A percentile compares a stretch with the other conserved stretches of the same genome.
These are phyloP conservation scores for Proisotoma minuta DNA, from an alignment of 2,888 invertebrate species.

Conservation along the genomic window DNA sequence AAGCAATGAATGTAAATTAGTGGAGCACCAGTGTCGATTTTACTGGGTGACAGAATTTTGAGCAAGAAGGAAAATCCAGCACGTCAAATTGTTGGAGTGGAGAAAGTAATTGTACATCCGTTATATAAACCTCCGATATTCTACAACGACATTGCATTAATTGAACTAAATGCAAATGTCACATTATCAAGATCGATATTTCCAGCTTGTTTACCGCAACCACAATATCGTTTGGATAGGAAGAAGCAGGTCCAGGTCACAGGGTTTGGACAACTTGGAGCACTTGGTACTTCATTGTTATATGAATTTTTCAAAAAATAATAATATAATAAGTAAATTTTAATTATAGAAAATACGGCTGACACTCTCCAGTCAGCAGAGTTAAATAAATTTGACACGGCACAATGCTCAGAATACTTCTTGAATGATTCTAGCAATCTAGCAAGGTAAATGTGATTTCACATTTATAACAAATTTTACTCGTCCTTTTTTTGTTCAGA, in stretches of 20 bases:
- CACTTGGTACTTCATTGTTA: slow-evolving; percentile 16
- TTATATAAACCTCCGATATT: slow-evolving; percentile 32
- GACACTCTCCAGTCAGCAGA: slow-evolving; percentile 32
- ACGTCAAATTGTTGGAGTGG: slow-evolving; percentile 21
- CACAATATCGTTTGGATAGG: slow-evolving; percentile 22
- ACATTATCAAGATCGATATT: slow-evolving; percentile 27
- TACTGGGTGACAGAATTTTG: slow-evolving; percentile 32
- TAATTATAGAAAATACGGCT: slow-evolving; percentile 17
- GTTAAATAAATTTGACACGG: slow-evolving; percentile 14
- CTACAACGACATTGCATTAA: slow-evolving; percentile 46
- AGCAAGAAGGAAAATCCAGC: slow-evolving; percentile 21
- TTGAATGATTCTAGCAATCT: slow-evolving; percentile 7
- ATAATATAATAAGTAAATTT: not conserved
- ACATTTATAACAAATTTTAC: slow-evolving; percentile 1
- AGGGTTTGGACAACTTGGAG: slow-evolving; percentile 38
- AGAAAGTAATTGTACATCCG: slow-evolving; percentile 34
- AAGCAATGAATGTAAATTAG: slow-evolving; percentile 8
- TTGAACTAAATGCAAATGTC: slow-evolving; percentile 37
- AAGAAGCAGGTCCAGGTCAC: slow-evolving; percentile 24
- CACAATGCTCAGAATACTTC: slow-evolving; percentile 29
- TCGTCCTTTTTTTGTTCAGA: too few species aligned
- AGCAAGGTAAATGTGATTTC: slow-evolving; percentile 10
- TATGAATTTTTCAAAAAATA: not conserved
- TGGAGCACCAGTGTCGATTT: slow-evolving; percentile 21
- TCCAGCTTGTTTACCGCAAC: slow-evolving; percentile 43